Evolutionary conservation across 2,113 vertebrate species (phyloP).

Genomic region (Semicossyphus pulcher): DNA sequence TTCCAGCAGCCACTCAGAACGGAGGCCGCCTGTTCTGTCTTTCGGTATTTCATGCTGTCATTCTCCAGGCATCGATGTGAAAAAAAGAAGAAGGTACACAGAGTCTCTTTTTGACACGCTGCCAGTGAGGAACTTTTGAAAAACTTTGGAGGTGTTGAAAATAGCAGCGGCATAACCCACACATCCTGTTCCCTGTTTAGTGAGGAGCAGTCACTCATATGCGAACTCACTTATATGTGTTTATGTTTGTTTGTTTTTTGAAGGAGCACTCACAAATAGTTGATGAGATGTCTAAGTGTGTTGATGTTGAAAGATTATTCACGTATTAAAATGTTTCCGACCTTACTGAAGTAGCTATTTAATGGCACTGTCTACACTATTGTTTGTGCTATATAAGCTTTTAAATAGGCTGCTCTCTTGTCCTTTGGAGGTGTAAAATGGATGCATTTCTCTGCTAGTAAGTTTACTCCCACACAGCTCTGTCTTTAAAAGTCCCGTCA

Average conservation of each 20-base stretch:
- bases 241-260: constrained; percentile 28
- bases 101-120: constrained; percentile 49
- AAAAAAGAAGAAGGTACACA: constrained; percentile 25
- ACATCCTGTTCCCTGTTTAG: constrained; percentile 27
- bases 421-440: neutral
- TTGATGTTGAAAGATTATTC: constrained; percentile 5
- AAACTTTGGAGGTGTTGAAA: constrained; percentile 64
- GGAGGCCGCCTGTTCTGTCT: constrained; percentile 41
- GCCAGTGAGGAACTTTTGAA: constrained; percentile 53
- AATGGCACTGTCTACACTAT: neutral
- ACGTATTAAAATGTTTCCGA: neutral
- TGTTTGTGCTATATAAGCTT: neutral
- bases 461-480: neutral
- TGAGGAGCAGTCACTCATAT: constrained; percentile 37
- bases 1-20: constrained; percentile 46
- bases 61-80: constrained; percentile 31
- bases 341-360: neutral
- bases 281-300: neutral
- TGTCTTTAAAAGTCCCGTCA: neutral
- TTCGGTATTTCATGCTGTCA: constrained; percentile 44
- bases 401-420: neutral
- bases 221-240: constrained; percentile 26
- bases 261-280: constrained; percentile 12
- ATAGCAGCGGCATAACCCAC: constrained; percentile 45
- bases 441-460: neutral